Base-by-base conservation (phyloP, 2,113 vertebrate genomes). In the Periophthalmus modestus region DNA sequence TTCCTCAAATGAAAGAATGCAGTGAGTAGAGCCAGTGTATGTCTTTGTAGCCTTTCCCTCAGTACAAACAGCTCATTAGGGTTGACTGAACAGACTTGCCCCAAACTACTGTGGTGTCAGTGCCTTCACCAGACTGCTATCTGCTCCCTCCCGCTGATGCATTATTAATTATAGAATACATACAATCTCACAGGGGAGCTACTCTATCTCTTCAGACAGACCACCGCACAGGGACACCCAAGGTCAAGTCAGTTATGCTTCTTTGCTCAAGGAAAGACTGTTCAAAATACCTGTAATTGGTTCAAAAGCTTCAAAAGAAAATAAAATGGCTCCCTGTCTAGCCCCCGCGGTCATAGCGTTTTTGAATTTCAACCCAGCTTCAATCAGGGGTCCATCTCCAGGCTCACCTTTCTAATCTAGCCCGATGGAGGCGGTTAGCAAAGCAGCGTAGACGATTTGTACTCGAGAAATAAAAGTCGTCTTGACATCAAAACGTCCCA, bases 101-200 rank as follows among this genome's bases (percentile, higher is more conserved):
- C 72, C 59, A 48, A 72, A 81, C 74, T 76, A 73, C 77, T 87
- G 80, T 80, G 68, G 78, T 87, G 79, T 87, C 82, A 73, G 74
- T 84, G 76, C 77, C 77, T 82, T 71, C 73, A 69, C 55, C 82
- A 83, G 82, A 84, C 86, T 80, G 73, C 81, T 89, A 82, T 92
- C 89, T 82, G 84, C 88, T 91, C 73, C 83, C 78, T 92, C 81
- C 78, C 87, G 83, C 78, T 68, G 78, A 90, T 93, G 84, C 92
- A 93, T 94, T 92, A 92, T 93, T 92, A 90, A 93, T 92, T 89
- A 92, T 87, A 89, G 89, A 91, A 93, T 87, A 93, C 85, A 85
- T 72, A 79, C 74, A 88, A 85, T 73, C 88, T 91, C 93, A 79
- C 78, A 33, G 66, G 92, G 91, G 90, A 89, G 85, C 66, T 15